These are phyloP conservation scores for Steinernema feltiae DNA, from an alignment of 1,140 invertebrate species.

Conservation along the genomic window DNA sequence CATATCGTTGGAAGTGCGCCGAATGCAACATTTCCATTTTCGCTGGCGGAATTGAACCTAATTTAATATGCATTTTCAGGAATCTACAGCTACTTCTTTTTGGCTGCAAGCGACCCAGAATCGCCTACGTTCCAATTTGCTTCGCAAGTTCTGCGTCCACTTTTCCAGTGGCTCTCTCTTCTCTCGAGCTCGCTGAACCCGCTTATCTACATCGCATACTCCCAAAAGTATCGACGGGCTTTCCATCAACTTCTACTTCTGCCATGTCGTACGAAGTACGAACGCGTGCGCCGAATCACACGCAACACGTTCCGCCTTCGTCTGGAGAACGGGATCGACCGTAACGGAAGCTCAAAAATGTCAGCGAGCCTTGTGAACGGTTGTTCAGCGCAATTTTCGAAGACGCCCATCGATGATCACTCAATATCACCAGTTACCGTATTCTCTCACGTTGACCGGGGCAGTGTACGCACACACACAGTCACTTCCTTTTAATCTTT, in stretches of 20 bases:
- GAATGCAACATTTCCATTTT: conserved; percentile 1
- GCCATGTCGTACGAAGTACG: conserved; percentile 42
- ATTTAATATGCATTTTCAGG: conserved; percentile 21
- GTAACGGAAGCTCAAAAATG: conserved; percentile 4
- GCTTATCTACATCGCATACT: conserved; percentile 92
- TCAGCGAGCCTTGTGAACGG: background rate
- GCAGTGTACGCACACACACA: background rate
- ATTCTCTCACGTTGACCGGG: background rate
- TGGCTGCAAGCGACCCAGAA: conserved; percentile 26
- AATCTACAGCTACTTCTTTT: conserved; percentile 38
- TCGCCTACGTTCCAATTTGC: conserved; percentile 28
- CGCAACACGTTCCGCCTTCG: background rate
- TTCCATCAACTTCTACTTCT: conserved; percentile 76
- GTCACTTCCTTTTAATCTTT: background rate
- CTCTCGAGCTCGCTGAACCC: conserved; percentile 96
- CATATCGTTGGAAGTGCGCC: background rate
- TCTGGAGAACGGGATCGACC: background rate
- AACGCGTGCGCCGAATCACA: background rate
- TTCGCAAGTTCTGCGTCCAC: conserved; percentile 62
- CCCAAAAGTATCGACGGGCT: conserved; percentile 86
- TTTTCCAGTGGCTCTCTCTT: conserved; percentile 89
- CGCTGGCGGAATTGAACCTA: conserved; percentile 21
- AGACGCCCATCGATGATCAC: background rate
- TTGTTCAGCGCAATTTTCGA: background rate
- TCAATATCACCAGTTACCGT: background rate